These are phyloP conservation scores for Hybognathus amarus DNA, from an alignment of 2,797 vertebrate species.

Conservation along the genomic window DNA sequence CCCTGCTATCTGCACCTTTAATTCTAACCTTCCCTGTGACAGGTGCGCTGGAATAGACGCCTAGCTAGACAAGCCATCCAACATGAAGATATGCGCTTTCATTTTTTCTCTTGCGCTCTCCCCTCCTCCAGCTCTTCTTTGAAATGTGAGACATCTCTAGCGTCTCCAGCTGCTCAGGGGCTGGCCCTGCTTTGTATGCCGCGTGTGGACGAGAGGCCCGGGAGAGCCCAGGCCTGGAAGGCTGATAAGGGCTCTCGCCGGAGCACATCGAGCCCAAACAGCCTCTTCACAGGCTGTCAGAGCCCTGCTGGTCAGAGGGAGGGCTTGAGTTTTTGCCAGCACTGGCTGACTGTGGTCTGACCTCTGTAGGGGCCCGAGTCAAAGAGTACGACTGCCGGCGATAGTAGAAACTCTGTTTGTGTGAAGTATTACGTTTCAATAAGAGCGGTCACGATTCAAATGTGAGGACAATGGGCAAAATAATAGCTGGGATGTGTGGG, in stretches of 20 bases:
- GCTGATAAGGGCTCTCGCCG: conserved; percentile 80
- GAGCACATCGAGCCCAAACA: conserved; percentile 76
- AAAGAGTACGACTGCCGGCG: conserved; percentile 51
- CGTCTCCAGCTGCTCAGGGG: conserved; percentile 82
- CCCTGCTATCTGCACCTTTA: conserved; percentile 57
- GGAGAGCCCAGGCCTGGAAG: conserved; percentile 72
- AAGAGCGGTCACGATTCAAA: conserved; percentile 6
- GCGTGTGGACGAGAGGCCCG: conserved; percentile 64
- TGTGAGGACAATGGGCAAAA: conserved; percentile 21
- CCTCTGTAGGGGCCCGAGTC: conserved; percentile 72
- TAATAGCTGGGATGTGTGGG: conserved; percentile 62
- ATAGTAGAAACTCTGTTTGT: conserved; percentile 32
- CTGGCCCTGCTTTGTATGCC: conserved; percentile 81
- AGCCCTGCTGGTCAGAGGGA: conserved; percentile 78
- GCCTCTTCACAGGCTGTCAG: conserved; percentile 84
- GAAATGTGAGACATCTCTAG: conserved; percentile 84
- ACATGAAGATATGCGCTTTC: conserved; percentile 81
- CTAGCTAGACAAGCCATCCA: conserved; percentile 77
- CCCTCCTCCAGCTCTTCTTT: conserved; percentile 68
- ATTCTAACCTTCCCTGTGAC: conserved; percentile 82
- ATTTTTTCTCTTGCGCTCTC: conserved; percentile 57
- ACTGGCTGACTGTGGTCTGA: conserved; percentile 75
- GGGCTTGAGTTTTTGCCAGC: conserved; percentile 76
- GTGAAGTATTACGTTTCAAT: conserved; percentile 19
- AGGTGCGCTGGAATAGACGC: conserved; percentile 80